These are phyloP conservation scores for Cephalopachus bancanus DNA, from an alignment of 2,797 vertebrate genomes.

Conservation along the genomic window DNA sequence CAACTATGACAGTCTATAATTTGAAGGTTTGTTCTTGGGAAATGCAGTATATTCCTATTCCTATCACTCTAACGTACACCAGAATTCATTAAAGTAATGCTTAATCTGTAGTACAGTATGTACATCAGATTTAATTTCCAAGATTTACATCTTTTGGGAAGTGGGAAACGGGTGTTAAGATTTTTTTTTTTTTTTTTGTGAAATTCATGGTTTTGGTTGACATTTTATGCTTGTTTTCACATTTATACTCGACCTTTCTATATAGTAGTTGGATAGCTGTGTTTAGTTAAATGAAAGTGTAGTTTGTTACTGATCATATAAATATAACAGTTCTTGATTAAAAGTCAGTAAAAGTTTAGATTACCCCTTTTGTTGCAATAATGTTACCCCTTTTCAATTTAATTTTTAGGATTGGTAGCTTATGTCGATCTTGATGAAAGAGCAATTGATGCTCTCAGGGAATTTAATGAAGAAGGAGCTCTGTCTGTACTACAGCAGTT, in stretches of 20 bases:
- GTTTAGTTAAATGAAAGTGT: conserved; percentile 81
- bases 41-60: conserved; percentile 57
- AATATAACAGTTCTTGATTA: conserved; percentile 81
- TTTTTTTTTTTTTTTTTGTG: background rate
- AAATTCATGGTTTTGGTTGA: conserved; percentile 68
- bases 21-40: conserved; percentile 71
- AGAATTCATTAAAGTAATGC: conserved; percentile 82
- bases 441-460: conserved; percentile 97
- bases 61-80: conserved; percentile 67
- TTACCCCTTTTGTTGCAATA: conserved; percentile 83
- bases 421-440: conserved; percentile 98
- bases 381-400: conserved; percentile 90
- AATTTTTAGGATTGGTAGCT: conserved; percentile 95
- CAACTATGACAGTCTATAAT: conserved; percentile 57
- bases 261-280: conserved; percentile 83
- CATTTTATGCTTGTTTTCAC: conserved; percentile 82
- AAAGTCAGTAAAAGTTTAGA: conserved; percentile 83
- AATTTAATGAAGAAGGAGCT: conserved; percentile 99
- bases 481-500: conserved; percentile 98
- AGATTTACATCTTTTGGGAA: conserved; percentile 67
- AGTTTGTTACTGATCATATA: conserved; percentile 82
- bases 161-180: conserved; percentile 62
- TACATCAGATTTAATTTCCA: conserved; percentile 78
- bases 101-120: conserved; percentile 81
- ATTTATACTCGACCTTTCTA: conserved; percentile 82